Conservation (phyloP, 2,113 vertebrate genomes). For the Leucopternis melanops region DNA sequence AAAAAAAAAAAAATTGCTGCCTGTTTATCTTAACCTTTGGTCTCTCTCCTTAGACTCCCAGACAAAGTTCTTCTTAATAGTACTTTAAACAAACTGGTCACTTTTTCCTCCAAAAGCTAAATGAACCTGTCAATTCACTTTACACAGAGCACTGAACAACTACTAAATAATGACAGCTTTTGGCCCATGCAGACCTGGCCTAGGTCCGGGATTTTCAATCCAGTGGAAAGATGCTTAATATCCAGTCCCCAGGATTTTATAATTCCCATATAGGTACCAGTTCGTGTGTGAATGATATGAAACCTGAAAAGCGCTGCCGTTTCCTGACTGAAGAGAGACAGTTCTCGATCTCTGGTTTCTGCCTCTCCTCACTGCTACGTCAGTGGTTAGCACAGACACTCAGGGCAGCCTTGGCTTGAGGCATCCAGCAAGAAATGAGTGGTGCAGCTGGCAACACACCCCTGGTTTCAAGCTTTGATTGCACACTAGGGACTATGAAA, state of each 20-base stretch:
- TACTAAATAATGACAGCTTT: neutral
- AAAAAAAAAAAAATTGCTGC: neutral
- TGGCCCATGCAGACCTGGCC: neutral
- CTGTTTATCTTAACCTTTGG: neutral
- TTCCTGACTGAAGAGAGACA: neutral
- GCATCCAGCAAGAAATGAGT: neutral
- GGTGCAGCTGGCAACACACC: neutral
- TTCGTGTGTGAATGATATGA: neutral
- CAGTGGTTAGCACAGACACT: neutral
- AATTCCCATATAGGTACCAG: fast-evolving
- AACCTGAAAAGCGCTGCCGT: neutral
- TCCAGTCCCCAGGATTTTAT: neutral
- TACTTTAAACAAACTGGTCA: neutral
- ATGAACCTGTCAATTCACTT: neutral
- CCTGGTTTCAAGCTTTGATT: neutral
- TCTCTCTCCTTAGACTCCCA: neutral
- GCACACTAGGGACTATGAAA: neutral
- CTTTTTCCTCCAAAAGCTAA: neutral
- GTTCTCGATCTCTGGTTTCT: neutral
- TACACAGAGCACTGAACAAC: neutral
- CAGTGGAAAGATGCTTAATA: neutral
- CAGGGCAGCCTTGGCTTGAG: neutral
- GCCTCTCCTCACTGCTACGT: neutral
- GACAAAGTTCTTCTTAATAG: neutral
- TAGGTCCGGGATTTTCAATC: neutral